Evolutionary conservation across 2,888 invertebrate species (phyloP).

Genomic region (Polydrusus pterygomalis): DNA sequence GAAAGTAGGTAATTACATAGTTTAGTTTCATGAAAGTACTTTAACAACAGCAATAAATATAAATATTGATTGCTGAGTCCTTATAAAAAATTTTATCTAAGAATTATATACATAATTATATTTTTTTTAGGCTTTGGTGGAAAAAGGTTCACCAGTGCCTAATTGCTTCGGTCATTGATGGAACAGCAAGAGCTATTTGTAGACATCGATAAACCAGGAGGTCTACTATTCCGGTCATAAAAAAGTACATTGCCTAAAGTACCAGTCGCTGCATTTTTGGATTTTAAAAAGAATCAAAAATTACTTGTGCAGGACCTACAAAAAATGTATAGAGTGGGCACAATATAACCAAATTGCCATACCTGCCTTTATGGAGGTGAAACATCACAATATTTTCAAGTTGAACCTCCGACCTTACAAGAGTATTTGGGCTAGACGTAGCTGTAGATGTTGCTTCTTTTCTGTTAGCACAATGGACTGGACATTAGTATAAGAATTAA

Average conservation of each 20-base stretch:
- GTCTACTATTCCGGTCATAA: conserved; percentile 57
- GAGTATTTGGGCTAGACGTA: not conserved
- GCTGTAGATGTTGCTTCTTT: not conserved
- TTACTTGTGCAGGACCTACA: conserved; percentile 18
- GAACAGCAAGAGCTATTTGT: conserved; percentile 55
- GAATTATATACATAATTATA: not conserved
- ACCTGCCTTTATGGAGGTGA: conserved; percentile 1
- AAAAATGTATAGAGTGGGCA: not conserved
- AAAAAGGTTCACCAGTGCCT: conserved; percentile 26
- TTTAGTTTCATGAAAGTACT: not conserved
- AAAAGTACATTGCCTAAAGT: conserved; percentile 5
- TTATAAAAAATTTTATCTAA: not conserved
- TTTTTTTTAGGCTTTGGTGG: not conserved
- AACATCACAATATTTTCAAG: not conserved
- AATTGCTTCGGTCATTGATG: conserved; percentile 58
- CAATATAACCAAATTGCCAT: not conserved
- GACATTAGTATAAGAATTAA: not conserved
- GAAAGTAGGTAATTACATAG: not conserved
- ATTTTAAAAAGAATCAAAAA: no score
- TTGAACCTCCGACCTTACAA: not conserved
- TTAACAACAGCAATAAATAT: not conserved
- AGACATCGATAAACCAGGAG: conserved; percentile 52
- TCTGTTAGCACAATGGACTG: not conserved
- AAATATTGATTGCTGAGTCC: not conserved
- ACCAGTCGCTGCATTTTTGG: conserved; percentile 42